Evolutionary conservation across 2,888 invertebrate species (phyloP), one percentile per base, ranked within the genome.

Genomic region (Hemistola chrysoprasaria): DNA sequence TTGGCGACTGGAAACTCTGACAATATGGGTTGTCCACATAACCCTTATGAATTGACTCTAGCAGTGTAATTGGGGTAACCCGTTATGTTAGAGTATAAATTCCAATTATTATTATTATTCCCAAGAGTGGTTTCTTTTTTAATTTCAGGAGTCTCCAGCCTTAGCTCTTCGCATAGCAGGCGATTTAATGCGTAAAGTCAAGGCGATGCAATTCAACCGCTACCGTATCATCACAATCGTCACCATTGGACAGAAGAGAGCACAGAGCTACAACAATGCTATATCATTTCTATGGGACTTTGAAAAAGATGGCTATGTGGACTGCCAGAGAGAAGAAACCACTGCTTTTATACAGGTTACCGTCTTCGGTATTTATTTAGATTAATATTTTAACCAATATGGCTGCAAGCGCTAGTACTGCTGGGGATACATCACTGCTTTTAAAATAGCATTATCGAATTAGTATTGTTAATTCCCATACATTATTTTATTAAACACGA

Each of bases 251-350:
- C 85, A 88, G 52, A 82, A 65, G 40, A 62, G 84, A 8, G 55
- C 84, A 0, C 88, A 88, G 55, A 65, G 78, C 47, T 87, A 80
- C 51, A 79, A 74, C 43, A 88, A 87, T 38, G 79, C 80, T 0
- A 56, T 88, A 1, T 29, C 73, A 0, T 86, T 87, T 53, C 27
- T 88, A 0, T 88, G 87, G 88, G 87, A 88, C 46, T 11, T 56
- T 20, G 63, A 68, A 28, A 57, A 81, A 3, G 83, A 83, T 23
- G 59, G 46, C 27, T 69, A 77, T 26, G 71, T 75, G 0, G 59
- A 83, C 31, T 32, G 63, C 0, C 55, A 66, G 0, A 66, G 72
- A 24, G 80, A 80, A 5, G 47, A 53, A 1, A 54, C 44, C 1
- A 65, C 75, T 0, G 70, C 70, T 3, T 80, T 82, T 22, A 63